Percentiles rank a stretch among this genome's conserved stretches.
These are phyloP conservation scores for Coregonus sp. DNA, from an alignment of 2,797 vertebrate genomes.

Conservation along the genomic window DNA sequence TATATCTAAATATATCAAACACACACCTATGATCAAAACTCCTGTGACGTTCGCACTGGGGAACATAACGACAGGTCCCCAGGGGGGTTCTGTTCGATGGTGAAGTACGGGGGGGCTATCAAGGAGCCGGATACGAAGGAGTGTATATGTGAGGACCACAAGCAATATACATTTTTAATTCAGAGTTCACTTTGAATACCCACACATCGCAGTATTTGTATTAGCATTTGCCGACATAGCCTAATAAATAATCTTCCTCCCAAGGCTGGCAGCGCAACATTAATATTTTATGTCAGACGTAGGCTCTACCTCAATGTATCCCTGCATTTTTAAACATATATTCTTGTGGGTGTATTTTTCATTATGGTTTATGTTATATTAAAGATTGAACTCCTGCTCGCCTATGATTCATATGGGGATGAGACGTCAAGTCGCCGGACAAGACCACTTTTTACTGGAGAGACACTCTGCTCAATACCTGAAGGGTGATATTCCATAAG, in stretches of 20 bases:
- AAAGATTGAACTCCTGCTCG: slow-evolving; percentile 50
- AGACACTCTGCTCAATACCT: not conserved
- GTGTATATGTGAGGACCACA: slow-evolving; percentile 62
- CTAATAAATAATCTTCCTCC: slow-evolving; percentile 70
- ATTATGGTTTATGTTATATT: slow-evolving; percentile 65
- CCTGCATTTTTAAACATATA: slow-evolving; percentile 63
- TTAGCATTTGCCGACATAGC: slow-evolving; percentile 70
- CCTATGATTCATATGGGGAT: slow-evolving; percentile 27
- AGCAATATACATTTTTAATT: slow-evolving; percentile 73
- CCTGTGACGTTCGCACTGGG: not conserved
- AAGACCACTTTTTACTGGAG: not conserved
- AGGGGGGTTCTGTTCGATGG: slow-evolving; percentile 5
- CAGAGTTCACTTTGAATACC: slow-evolving; percentile 59
- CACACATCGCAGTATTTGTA: slow-evolving; percentile 55
- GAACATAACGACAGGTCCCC: slow-evolving; percentile 21
- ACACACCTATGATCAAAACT: not conserved
- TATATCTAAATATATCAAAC: not conserved
- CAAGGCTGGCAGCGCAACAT: slow-evolving; percentile 56
- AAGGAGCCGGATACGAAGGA: slow-evolving; percentile 32
- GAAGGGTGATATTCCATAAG: not conserved
- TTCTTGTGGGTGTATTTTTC: slow-evolving; percentile 60
- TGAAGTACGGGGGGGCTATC: not conserved
- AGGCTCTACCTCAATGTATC: slow-evolving; percentile 58
- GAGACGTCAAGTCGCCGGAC: slow-evolving; percentile 2
- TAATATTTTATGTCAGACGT: slow-evolving; percentile 67